A percentile compares a stretch with the other conserved stretches of the same genome.
Evolutionary conservation across 1,140 invertebrate genomes (phyloP).

Genomic region (Tachypleus tridentatus): DNA sequence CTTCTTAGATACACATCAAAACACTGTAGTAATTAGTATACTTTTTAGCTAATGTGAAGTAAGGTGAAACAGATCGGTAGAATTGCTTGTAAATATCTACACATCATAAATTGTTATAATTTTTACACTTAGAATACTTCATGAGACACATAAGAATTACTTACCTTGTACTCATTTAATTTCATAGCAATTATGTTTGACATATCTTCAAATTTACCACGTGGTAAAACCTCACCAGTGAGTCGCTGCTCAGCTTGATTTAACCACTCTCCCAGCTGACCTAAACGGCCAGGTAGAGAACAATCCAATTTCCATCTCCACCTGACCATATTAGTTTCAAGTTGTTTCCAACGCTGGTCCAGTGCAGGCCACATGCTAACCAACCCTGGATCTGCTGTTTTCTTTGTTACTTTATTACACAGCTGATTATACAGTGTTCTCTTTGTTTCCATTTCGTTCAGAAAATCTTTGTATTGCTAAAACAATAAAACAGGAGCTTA

Average conservation of each 20-base stretch:
- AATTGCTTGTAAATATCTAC: too few relatives aligned
- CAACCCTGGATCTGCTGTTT: not conserved
- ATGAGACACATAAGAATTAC: not conserved
- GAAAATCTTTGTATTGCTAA: too few relatives aligned
- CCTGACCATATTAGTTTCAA: conserved; percentile 31
- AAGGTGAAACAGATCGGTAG: too few relatives aligned
- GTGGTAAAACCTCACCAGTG: conserved; percentile 59
- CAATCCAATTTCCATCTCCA: conserved; percentile 79
- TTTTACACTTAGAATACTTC: too few relatives aligned
- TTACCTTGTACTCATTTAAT: conserved; percentile 14
- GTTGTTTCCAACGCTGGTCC: conserved; percentile 22
- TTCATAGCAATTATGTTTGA: conserved; percentile 3
- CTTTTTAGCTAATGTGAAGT: too few relatives aligned
- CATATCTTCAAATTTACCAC: conserved; percentile 43
- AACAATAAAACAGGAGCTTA: too few relatives aligned
- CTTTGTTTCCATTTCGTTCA: too few relatives aligned
- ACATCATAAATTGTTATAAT: too few relatives aligned
- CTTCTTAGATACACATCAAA: too few relatives aligned
- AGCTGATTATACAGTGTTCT: too few relatives aligned
- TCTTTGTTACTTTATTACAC: too few relatives aligned
- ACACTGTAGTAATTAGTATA: too few relatives aligned
- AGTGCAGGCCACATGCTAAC: conserved; percentile 19
- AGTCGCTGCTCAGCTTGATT: conserved; percentile 71
- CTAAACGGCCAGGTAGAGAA: conserved; percentile 65
- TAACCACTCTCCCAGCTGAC: conserved; percentile 76